Conservation (phyloP, 2,888 invertebrate genomes). For the Empis stercorea region DNA sequence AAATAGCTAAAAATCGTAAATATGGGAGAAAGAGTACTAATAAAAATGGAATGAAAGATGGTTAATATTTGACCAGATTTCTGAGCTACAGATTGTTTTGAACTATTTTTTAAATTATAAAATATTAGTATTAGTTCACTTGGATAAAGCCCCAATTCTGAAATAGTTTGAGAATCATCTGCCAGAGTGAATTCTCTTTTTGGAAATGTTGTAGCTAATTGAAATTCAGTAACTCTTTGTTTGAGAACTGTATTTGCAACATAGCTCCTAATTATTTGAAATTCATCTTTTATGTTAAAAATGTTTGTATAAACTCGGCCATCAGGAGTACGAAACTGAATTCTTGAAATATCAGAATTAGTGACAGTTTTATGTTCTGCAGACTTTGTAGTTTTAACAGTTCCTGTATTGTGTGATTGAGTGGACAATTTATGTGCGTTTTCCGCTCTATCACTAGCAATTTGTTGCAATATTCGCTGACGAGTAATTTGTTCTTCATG, state of each 20-base stretch:
- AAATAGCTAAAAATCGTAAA: too few relatives aligned
- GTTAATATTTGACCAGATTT: too few relatives aligned
- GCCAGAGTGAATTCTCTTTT: constrained; percentile 71
- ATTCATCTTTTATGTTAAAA: constrained; percentile 53
- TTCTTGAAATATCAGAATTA: constrained; percentile 43
- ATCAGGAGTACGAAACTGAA: constrained; percentile 79
- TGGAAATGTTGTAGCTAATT: constrained; percentile 77
- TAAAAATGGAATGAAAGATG: too few relatives aligned
- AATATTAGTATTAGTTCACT: constrained; percentile 50
- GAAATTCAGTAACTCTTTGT: constrained; percentile 43
- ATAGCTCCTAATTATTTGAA: constrained; percentile 42
- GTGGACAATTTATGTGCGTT: constrained; percentile 38
- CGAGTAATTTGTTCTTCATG: constrained; percentile 59
- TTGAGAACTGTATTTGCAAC: constrained; percentile 26
- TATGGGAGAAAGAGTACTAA: too few relatives aligned
- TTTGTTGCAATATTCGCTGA: constrained; percentile 68
- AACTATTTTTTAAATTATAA: constrained; percentile 10
- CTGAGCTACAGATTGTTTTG: constrained; percentile 6
- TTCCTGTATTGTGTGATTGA: not conserved
- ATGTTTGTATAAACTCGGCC: constrained; percentile 61
- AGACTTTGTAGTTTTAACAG: constrained; percentile 1
- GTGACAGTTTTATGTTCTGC: constrained; percentile 7
- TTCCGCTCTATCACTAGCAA: constrained; percentile 71
- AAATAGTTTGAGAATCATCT: constrained; percentile 78
- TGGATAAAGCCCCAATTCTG: constrained; percentile 69